Base-by-base conservation (phyloP, 2,888 invertebrate genomes). In the Beris morrisii region DNA sequence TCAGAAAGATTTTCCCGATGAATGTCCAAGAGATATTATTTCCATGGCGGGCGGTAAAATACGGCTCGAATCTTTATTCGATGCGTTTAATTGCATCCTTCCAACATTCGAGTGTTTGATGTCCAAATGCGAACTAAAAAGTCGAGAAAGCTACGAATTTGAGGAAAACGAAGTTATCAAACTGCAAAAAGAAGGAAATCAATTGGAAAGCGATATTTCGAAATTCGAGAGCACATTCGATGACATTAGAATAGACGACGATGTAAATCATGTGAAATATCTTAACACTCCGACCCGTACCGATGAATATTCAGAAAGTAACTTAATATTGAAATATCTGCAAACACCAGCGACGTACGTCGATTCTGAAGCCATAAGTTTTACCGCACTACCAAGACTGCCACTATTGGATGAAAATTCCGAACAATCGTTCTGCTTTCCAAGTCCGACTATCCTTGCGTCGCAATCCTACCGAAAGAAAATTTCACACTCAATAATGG, bases 301-400 rank as follows among this genome's bases (percentile, higher is more conserved):
- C 65, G 0, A 5, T 9, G 22, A 7, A 43, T 55, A 6, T 43
- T 15, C 7, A 11, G 65, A 69, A 6, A 73, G 73, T 44, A 67
- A 70, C 3, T 64, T 78, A 9, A 67, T 73, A 1, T 59, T 73
- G 56, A 79, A 78, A 64, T 75, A 74, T 22, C 72, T 79, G 4
- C 75, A 74, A 0, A 79, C 79, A 2, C 79, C 79, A 12, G 78
- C 79, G 4, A 80, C 80, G 3, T 61, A 43, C 22, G 22, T 61
- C 38, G 46, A 52, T 32, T 28, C 50, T 38, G 30, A 9, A 45
- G 13, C 9, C 31, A 53, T 28, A 28, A 15, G 38, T 38, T 38
- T 9, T 1, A 38, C 38, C 3, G 38, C 38, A 38, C 22, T 22
- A 22, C 6, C 30, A 5, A 58, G 61, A 15, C 22, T 68, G 52